Base-by-base conservation (phyloP, 2,888 invertebrate species). In the Agonopterix subpropinquella region DNA sequence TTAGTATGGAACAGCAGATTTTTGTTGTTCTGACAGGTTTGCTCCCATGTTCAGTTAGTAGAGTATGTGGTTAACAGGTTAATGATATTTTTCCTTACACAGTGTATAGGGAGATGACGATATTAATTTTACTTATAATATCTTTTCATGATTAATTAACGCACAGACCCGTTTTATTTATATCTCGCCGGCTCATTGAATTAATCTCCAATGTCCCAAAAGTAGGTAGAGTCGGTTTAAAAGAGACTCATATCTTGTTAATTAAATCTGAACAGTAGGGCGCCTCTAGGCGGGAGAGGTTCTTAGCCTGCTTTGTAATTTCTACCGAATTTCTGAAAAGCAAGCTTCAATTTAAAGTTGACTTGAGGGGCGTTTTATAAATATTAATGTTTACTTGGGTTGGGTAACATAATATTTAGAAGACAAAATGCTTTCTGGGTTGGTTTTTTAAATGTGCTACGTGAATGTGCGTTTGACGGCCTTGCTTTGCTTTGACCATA, bases 241-340 rank as follows among this genome's bases (percentile, higher is more conserved):
- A 85, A 83, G 82, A 82, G 80, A 77, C 76, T 74, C 83, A 81
- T 88, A 87, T 88, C 87, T 86, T 77, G 83, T 87, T 88, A 88
- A 88, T 88, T 87, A 88, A 88, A 88, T 88, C 87, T 80, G 65
- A 78, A 72, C 85, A 71, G 83, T 74, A 65, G 85, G 86, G 80
- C 65, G 82, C 79, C 79, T 77, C 67, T 63, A 67, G 74, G 76
- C 73, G 76, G 67, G 70, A n/a, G 13, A 64, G 72, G 70, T 67
- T 69, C 79, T 74, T 75, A 66, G 70, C 53, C 66, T 66, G 72
- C 68, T 70, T 71, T 74, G 73, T 76, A 74, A 77, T 76, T 68
- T 65, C 79, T 80, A 72, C 80, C 81, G 73, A 84, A 85, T 81
- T 81, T 84, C 71, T 78, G 80, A 73, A 77, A 76, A 74, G 76